These are phyloP conservation scores for Leucophenga montana DNA, from an alignment of 2,888 invertebrate species.

Conservation along the genomic window DNA sequence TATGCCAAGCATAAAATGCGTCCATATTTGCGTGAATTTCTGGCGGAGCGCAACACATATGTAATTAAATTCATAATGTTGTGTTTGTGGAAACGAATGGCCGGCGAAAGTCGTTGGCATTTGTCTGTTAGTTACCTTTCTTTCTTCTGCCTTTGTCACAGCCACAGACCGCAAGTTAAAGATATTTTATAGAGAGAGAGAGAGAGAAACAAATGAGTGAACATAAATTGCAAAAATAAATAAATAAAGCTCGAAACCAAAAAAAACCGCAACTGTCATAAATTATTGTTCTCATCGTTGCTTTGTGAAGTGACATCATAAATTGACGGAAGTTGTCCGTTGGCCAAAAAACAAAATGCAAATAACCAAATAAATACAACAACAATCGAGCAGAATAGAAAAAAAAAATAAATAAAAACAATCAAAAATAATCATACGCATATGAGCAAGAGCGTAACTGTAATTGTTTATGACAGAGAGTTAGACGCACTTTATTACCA, in stretches of 20 bases:
- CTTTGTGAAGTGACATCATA: slow-evolving; percentile 16
- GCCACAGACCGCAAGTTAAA: background rate
- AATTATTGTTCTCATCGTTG: too few species aligned
- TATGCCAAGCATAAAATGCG: slow-evolving; percentile 10
- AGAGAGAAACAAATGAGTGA: background rate
- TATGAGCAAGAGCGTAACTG: too few species aligned
- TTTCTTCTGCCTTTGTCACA: background rate
- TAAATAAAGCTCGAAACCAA: background rate
- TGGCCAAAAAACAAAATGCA: slow-evolving; percentile 8
- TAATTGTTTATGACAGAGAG: too few species aligned
- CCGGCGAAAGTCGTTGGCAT: slow-evolving; percentile 22
- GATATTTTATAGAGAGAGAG: background rate
- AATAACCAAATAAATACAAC: background rate
- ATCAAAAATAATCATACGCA: slow-evolving; percentile 3
- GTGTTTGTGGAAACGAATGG: background rate
- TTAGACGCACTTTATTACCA: too few species aligned
- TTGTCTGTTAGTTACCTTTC: background rate
- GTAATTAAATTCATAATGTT: background rate
- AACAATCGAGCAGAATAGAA: slow-evolving; percentile 5
- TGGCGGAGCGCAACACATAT: background rate
- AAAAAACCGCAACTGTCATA: too few species aligned
- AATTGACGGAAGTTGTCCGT: slow-evolving; percentile 11
- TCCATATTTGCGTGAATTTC: too few species aligned
- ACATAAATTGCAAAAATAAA: background rate
- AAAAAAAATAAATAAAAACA: background rate